phyloP scores from a whole-genome alignment of 2,888 invertebrate genomes.

The Hymenopus coronatus region DNA sequence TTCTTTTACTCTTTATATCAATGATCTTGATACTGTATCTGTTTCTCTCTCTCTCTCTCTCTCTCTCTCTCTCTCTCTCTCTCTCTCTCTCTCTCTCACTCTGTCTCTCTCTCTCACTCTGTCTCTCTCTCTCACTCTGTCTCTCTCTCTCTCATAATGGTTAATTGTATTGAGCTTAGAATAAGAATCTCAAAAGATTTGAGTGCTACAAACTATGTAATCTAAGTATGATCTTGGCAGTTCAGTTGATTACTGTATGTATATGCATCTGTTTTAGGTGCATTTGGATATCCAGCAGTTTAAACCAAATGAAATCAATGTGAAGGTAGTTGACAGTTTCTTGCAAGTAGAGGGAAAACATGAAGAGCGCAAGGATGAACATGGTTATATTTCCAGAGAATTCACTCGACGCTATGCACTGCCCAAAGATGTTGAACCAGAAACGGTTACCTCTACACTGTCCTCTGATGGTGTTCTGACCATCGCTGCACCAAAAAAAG shows the following conservation, averaged over 20 bases:
- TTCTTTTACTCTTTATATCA: no score
- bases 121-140: no score
- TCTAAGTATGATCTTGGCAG: no score
- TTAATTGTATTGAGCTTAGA: neutral
- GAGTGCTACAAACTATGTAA: no score
- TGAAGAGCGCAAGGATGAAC: constrained; percentile 51
- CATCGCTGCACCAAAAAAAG: constrained; percentile 42
- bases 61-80: no score
- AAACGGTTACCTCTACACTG: constrained; percentile 43
- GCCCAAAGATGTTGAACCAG: constrained; percentile 46
- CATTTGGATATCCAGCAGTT: constrained; percentile 46
- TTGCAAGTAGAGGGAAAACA: constrained; percentile 51
- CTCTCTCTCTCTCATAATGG: no score
- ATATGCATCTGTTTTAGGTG: neutral
- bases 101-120: no score
- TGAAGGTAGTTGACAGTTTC: constrained; percentile 46
- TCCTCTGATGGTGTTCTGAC: constrained; percentile 46
- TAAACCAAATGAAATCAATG: constrained; percentile 47
- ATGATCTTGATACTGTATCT: no score
- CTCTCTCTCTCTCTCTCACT: no score
- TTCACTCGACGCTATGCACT: constrained; percentile 51
- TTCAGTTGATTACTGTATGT: neutral
- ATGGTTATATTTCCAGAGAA: constrained; percentile 51
- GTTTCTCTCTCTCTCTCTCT: no score
- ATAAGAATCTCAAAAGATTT: neutral